Conservation (phyloP, 23 tunicate species). For the Oikopleura dioica region DNA sequence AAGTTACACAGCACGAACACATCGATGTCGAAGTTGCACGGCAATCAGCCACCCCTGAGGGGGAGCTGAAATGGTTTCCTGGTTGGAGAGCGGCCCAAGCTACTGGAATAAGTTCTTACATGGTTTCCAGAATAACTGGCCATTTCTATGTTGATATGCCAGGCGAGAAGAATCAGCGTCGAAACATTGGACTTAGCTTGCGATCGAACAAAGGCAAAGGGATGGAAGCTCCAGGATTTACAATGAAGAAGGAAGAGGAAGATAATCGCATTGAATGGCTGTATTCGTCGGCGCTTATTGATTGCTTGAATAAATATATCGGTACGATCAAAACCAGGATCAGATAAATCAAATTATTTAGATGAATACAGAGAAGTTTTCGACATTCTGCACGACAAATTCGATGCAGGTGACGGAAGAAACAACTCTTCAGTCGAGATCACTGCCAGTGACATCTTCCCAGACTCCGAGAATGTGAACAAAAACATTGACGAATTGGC, state of each 20-base stretch:
- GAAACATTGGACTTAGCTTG: neutral
- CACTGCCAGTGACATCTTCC: neutral
- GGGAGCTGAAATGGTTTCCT: slow-evolving; percentile 18
- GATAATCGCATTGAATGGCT: neutral
- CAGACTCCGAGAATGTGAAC: neutral
- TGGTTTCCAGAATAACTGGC: slow-evolving; percentile 76
- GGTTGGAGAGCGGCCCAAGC: slow-evolving; percentile 40
- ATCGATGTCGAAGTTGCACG: neutral
- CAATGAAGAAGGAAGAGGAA: neutral
- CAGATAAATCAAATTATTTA: no score
- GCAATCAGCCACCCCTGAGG: neutral
- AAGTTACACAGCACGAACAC: neutral
- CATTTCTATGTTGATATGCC: slow-evolving; percentile 33
- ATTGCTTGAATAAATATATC: neutral
- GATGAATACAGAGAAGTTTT: neutral
- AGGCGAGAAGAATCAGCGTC: neutral
- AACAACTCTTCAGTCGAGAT: neutral
- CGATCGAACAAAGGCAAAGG: neutral
- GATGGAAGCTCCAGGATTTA: neutral
- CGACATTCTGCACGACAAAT: neutral
- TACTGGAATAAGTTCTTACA: slow-evolving; percentile 29
- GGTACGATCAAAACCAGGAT: no score
- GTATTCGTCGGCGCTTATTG: neutral
- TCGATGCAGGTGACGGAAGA: neutral
- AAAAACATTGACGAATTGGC: neutral